phyloP scores from a whole-genome alignment of 2,113 vertebrate genomes.

The Protobothrops flavoviridis region DNA sequence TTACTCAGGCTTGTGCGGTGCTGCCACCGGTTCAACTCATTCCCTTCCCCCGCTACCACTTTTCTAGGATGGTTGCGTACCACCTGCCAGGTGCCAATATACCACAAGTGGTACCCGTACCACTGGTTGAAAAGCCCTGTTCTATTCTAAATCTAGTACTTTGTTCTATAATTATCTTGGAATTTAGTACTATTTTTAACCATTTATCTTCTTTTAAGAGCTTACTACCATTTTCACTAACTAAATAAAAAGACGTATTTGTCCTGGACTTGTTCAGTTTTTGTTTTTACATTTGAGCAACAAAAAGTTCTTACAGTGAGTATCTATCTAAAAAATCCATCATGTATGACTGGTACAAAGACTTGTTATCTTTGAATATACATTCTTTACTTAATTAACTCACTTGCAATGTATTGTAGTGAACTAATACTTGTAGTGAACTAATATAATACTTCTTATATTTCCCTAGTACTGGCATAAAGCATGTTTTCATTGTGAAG shows the following conservation, averaged over 20 bases:
- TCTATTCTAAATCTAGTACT: background rate
- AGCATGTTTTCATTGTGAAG: conserved; percentile 81
- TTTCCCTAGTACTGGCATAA: conserved; percentile 79
- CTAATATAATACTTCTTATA: background rate
- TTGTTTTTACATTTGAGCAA: background rate
- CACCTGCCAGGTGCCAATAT: too few species aligned
- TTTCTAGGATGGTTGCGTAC: too few species aligned
- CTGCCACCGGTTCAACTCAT: too few species aligned
- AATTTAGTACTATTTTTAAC: background rate
- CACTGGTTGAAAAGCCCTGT: background rate
- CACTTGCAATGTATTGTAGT: fast-evolving
- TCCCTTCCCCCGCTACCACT: too few species aligned
- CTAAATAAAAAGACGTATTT: conserved; percentile 43
- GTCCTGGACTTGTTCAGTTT: background rate
- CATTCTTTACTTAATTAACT: background rate
- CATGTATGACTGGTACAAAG: background rate
- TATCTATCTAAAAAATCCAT: background rate
- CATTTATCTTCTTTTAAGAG: conserved; percentile 25
- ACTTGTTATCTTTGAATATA: background rate
- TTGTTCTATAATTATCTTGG: background rate
- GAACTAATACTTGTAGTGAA: background rate
- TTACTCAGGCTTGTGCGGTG: too few species aligned
- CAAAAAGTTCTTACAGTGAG: background rate
- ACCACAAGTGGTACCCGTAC: too few species aligned
- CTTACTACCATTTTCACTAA: conserved; percentile 35